These are phyloP conservation scores for Hirundichthys speculiger DNA, from an alignment of 2,113 vertebrate species.

Conservation along the genomic window DNA sequence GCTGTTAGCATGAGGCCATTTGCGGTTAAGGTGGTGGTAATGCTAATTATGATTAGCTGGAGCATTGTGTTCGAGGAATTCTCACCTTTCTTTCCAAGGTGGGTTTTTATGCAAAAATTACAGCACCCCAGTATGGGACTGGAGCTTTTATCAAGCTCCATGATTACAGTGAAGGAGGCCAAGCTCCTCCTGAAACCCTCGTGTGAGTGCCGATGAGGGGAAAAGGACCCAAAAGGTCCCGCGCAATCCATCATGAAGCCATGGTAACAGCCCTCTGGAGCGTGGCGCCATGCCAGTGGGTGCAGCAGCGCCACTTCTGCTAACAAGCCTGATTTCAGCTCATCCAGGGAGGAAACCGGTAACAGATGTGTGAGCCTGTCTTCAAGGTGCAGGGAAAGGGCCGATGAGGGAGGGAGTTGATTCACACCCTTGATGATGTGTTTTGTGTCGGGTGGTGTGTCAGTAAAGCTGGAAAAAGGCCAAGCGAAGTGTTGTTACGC, in stretches of 20 bases:
- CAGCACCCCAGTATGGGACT: conserved; percentile 7
- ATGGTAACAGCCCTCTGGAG: conserved; percentile 54
- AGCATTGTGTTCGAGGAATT: conserved; percentile 19
- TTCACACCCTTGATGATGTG: conserved; percentile 1
- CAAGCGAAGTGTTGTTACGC: no score
- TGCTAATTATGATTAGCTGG: conserved; percentile 57
- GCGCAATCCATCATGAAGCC: conserved; percentile 32
- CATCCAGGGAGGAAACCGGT: conserved; percentile 1
- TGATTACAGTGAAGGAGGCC: conserved; percentile 36
- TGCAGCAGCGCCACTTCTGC: conserved; percentile 29
- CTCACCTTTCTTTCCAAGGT: conserved; percentile 41
- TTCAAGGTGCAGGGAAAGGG: conserved; percentile 6
- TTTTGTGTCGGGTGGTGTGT: conserved; percentile 21
- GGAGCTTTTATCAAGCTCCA: conserved; percentile 37
- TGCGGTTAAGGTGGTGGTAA: not conserved
- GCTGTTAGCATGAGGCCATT: conserved; percentile 41
- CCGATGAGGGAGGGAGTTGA: not conserved
- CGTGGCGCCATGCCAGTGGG: conserved; percentile 16
- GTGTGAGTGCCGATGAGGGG: conserved; percentile 39
- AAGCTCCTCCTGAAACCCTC: conserved; percentile 42
- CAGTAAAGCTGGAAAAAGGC: conserved; percentile 17
- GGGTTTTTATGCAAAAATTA: conserved; percentile 35
- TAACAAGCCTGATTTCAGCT: conserved; percentile 13
- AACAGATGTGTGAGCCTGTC: not conserved
- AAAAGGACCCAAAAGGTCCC: conserved; percentile 47